These are phyloP conservation scores for Chrysotoxum bicinctum DNA, from an alignment of 2,888 invertebrate genomes.

Conservation along the genomic window DNA sequence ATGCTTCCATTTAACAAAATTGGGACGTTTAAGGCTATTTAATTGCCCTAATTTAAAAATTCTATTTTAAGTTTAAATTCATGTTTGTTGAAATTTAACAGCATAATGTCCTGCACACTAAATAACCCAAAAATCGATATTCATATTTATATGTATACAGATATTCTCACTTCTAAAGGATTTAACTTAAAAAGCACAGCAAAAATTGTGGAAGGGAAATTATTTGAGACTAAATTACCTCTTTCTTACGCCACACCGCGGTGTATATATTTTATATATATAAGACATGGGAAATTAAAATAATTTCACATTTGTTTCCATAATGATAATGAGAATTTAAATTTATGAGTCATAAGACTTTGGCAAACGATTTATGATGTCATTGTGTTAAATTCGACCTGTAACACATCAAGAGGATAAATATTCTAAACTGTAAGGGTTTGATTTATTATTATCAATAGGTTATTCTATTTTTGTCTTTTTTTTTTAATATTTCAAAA, in stretches of 20 bases:
- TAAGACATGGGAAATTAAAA: slow-evolving; percentile 47
- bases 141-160: too few species aligned
- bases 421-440: not conserved
- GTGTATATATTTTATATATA: not conserved
- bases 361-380: slow-evolving; percentile 49
- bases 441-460: slow-evolving; percentile 10
- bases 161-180: not conserved
- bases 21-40: too few species aligned
- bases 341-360: slow-evolving; percentile 44
- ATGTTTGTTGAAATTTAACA: too few species aligned
- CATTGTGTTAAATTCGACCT: not conserved
- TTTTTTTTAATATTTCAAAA: too few species aligned
- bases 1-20: too few species aligned
- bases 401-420: not conserved
- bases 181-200: not conserved
- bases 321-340: slow-evolving; percentile 49
- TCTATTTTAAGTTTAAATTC: too few species aligned
- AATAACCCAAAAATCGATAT: not conserved
- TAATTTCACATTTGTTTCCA: slow-evolving; percentile 43
- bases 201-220: not conserved
- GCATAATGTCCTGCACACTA: not conserved
- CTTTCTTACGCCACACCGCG: not conserved
- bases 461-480: too few species aligned
- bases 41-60: too few species aligned
- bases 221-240: not conserved